Conservation (phyloP, 2,888 invertebrate species). For the Formica aserva region DNA sequence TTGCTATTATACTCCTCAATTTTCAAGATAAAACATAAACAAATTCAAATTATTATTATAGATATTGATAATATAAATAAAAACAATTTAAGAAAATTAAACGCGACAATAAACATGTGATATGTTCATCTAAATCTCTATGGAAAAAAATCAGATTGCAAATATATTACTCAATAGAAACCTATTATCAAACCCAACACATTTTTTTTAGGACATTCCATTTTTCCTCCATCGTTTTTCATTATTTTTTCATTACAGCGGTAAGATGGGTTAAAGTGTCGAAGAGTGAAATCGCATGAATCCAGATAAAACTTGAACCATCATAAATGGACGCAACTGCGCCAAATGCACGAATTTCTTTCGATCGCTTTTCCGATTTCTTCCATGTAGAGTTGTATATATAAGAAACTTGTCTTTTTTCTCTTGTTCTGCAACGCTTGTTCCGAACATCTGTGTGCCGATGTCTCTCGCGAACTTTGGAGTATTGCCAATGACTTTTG, state of each 20-base stretch:
- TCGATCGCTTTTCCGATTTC: slow-evolving; percentile 40
- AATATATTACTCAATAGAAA: neutral
- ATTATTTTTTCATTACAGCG: neutral
- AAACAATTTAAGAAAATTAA: neutral
- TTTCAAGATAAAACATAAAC: neutral
- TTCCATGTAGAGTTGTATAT: neutral
- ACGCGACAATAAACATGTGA: no score
- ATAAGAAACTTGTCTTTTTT: slow-evolving; percentile 51
- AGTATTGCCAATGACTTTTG: slow-evolving; percentile 79
- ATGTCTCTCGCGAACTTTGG: slow-evolving; percentile 71
- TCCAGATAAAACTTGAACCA: slow-evolving; percentile 33
- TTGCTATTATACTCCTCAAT: neutral
- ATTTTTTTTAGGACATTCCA: neutral
- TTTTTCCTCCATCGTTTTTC: neutral
- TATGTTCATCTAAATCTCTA: neutral
- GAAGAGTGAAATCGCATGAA: slow-evolving; percentile 17
- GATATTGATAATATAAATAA: neutral
- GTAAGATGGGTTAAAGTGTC: neutral
- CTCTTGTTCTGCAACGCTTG: slow-evolving; percentile 36
- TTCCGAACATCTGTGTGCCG: slow-evolving; percentile 72
- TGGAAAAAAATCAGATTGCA: neutral
- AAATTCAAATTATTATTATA: neutral
- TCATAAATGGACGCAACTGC: slow-evolving; percentile 31
- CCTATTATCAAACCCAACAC: neutral
- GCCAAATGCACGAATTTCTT: neutral